Percentiles rank a stretch among this genome's conserved stretches.
Conservation (phyloP, 1,140 invertebrate genomes). For the Dinothrombium tinctorium region DNA sequence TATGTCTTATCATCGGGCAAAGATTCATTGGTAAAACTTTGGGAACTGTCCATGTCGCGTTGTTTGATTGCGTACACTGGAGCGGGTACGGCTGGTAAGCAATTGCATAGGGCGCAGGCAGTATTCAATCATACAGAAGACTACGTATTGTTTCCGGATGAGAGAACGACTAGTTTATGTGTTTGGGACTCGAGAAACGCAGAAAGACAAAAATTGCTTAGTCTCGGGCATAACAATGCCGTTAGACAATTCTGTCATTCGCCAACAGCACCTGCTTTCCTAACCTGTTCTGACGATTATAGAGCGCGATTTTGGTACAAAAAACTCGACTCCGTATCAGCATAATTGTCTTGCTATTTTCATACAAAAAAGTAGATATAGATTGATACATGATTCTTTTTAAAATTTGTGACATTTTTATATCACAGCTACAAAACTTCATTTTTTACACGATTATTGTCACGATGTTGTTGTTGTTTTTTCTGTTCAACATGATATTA, state of each 20-base stretch:
- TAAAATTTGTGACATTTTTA: too few relatives aligned
- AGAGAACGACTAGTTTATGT: constrained; percentile 87
- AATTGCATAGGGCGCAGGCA: constrained; percentile 75
- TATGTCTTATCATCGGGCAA: constrained; percentile 84
- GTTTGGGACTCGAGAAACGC: constrained; percentile 97
- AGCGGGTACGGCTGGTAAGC: constrained; percentile 61
- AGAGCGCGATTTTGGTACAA: constrained; percentile 70
- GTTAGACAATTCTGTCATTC: constrained; percentile 81
- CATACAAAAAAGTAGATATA: too few relatives aligned
- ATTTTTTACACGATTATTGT: too few relatives aligned
- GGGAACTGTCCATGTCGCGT: constrained; percentile 86
- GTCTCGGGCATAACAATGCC: constrained; percentile 74
- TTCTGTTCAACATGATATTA: too few relatives aligned
- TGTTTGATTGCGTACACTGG: constrained; percentile 90
- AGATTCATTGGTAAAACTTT: constrained; percentile 88
- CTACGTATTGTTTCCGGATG: constrained; percentile 92
- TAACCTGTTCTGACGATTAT: constrained; percentile 95
- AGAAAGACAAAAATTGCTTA: constrained; percentile 67
- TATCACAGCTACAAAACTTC: too few relatives aligned
- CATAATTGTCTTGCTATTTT: too few relatives aligned
- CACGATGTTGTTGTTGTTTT: too few relatives aligned
- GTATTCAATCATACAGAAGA: constrained; percentile 98
- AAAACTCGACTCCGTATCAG: neutral
- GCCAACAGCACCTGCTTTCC: constrained; percentile 70
- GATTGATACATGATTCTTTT: too few relatives aligned